Percentiles rank a stretch among this genome's conserved stretches.
Conservation (phyloP, 2,888 invertebrate genomes). For the Drosophila kanekoi region DNA sequence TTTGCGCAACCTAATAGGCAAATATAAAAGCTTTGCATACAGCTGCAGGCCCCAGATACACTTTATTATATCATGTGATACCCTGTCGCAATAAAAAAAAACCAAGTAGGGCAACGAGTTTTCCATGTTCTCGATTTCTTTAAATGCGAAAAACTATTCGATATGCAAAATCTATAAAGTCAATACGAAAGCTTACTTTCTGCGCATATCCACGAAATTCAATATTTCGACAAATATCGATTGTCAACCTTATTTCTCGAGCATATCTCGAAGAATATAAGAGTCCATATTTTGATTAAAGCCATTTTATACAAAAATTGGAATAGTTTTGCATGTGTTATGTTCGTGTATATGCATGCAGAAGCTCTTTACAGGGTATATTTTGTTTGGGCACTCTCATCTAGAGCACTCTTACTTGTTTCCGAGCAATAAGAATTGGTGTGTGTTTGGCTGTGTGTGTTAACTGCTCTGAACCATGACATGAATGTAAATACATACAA, state of each 20-base stretch:
- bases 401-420: not conserved
- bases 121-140: not conserved
- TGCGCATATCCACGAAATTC: too few species aligned
- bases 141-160: too few species aligned
- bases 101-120: too few species aligned
- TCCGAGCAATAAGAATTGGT: constrained; percentile 8
- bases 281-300: too few species aligned
- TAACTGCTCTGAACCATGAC: constrained; percentile 66
- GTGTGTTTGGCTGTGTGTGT: constrained; percentile 28
- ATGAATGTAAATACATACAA: constrained; percentile 41
- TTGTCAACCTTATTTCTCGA: too few species aligned
- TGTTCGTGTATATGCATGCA: too few species aligned
- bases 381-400: not conserved
- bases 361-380: not conserved
- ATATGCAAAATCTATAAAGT: too few species aligned
- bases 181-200: too few species aligned
- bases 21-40: constrained; percentile 35
- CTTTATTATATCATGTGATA: not conserved
- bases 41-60: constrained; percentile 36
- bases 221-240: too few species aligned
- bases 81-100: not conserved
- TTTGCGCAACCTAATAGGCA: constrained; percentile 45
- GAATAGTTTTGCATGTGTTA: not conserved
- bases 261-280: too few species aligned
- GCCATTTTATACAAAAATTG: too few species aligned